Percentiles rank a stretch among this genome's conserved stretches.
Conservation (phyloP, 2,888 invertebrate species). For the Epistrophe grossulariae region DNA sequence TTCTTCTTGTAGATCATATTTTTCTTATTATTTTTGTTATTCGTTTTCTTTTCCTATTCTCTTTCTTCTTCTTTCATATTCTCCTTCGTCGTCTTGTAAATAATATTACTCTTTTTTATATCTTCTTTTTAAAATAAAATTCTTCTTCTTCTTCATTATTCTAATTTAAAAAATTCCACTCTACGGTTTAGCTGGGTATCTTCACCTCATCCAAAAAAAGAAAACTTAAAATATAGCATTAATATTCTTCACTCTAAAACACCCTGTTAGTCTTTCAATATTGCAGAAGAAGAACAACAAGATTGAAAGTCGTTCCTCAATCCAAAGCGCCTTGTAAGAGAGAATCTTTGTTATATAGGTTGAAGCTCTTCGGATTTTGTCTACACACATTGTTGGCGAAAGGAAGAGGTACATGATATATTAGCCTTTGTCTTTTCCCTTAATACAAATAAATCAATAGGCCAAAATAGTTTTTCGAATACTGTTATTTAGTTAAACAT, state of each 20-base stretch:
- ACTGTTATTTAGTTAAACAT: constrained; percentile 37
- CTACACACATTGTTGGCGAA: neutral
- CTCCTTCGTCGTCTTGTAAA: no score
- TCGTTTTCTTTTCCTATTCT: no score
- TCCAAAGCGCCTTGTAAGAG: neutral
- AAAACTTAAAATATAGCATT: no score
- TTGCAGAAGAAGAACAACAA: neutral
- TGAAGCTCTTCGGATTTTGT: neutral
- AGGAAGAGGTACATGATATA: neutral
- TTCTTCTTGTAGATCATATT: no score
- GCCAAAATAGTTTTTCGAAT: constrained; percentile 32
- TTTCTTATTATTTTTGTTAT: no score
- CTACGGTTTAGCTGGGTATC: no score
- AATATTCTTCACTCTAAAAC: neutral
- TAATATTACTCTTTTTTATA: neutral
- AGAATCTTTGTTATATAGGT: constrained; percentile 4
- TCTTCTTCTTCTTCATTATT: no score
- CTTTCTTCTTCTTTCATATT: no score
- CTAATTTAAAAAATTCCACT: no score
- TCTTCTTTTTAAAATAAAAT: neutral
- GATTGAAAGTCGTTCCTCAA: neutral
- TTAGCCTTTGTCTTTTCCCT: constrained; percentile 11
- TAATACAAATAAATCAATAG: constrained; percentile 41
- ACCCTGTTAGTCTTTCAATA: neutral
- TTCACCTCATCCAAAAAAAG: no score